Evolutionary conservation across 2,797 vertebrate species (phyloP), one percentile per base, ranked within the genome.

Genomic region (Megaceryle alcyon): DNA sequence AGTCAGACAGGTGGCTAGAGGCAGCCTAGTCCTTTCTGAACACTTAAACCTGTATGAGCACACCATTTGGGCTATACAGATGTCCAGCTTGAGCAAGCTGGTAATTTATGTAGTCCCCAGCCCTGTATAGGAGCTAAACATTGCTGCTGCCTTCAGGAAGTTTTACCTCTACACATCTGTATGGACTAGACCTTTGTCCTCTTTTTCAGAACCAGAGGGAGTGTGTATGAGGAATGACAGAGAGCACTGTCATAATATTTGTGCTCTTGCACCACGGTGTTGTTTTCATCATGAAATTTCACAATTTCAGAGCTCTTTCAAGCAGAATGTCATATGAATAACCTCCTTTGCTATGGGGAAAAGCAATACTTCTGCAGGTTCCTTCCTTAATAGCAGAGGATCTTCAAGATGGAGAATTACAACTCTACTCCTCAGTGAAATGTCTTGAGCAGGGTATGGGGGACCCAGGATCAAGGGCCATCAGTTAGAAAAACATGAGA

Each of bases 201-300:
- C 63, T 84, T 79, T 73, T 86, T 77, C 80, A 94, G 71, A 82
- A 70, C 82, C 73, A 73, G 88, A 90, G 80, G 86, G 70, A 3
- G 7, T 41, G 14, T 48, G 31, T 33, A 88, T 43, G 35, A 96
- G 86, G 85, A 96, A 95, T 73, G 68, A 43, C 0, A 73, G 76
- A 70, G 56, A 72, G 44, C 10, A 43, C 17, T 39, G 70, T 71
- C 73, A 88, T 83, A 91, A 37, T n/a, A 49, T 71, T 90, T 82
- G 48, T 43, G 53, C 77, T 96, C 77, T 95, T 96, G 86, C 96
- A 95, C 81, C 94, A 94, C 17, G 19, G 53, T 35, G 10, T 84
- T 96, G 88, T 79, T 94, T 88, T 84, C 70, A 26, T 94, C 92
- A 60, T 80, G 80, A 82, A 48, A 51, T 90, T 94, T 88, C 92